Evolutionary conservation across 2,797 vertebrate genomes (phyloP).

Genomic region (Gila robusta): DNA sequence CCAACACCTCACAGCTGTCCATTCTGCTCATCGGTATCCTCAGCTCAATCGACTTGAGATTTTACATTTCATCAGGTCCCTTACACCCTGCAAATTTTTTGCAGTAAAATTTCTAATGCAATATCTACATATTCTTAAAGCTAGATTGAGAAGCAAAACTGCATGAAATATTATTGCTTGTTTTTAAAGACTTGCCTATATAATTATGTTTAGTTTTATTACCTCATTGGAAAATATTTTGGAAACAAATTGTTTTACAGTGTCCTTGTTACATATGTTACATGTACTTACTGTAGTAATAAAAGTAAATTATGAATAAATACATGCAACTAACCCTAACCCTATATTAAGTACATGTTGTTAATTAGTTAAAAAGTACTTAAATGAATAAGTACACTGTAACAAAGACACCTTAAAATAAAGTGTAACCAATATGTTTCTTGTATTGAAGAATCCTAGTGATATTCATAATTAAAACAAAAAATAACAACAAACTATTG

Average conservation of each 20-base stretch:
- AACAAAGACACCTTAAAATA: not conserved
- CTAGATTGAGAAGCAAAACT: not conserved
- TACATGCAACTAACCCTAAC: not conserved
- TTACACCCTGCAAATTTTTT: not conserved
- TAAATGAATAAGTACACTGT: not conserved
- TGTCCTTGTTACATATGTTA: not conserved
- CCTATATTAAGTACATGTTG: not conserved
- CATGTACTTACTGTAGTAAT: not conserved
- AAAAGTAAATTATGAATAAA: not conserved
- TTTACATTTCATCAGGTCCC: not conserved
- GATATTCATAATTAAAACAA: not conserved
- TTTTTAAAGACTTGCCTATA: not conserved
- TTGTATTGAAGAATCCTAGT: not conserved
- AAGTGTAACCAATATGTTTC: not conserved
- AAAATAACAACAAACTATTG: not conserved
- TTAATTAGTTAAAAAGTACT: not conserved
- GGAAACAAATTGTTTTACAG: not conserved
- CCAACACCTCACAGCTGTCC: constrained; percentile 30
- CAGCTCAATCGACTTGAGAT: not conserved
- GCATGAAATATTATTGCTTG: not conserved
- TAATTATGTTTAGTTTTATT: not conserved
- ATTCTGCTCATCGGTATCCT: not conserved
- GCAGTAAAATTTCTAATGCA: not conserved
- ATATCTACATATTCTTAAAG: not conserved
- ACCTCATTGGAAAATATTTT: not conserved